Percentiles rank a stretch among this genome's conserved stretches.
These are phyloP conservation scores for Dioctria linearis DNA, from an alignment of 2,888 invertebrate species.

Conservation along the genomic window DNA sequence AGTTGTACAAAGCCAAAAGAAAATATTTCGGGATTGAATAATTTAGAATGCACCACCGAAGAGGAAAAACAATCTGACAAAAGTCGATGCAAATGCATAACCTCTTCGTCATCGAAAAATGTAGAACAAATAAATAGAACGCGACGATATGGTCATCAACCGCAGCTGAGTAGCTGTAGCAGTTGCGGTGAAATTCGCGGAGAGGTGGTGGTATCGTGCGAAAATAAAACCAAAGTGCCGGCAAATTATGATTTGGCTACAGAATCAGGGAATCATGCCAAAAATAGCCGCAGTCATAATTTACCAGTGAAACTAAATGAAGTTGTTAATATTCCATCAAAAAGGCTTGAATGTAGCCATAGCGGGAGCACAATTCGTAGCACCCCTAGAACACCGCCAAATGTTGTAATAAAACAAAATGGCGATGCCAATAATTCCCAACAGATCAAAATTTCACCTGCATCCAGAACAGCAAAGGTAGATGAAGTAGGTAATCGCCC, in stretches of 20 bases:
- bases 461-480: not conserved
- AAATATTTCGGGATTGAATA: slow-evolving; percentile 31
- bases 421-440: not conserved
- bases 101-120: slow-evolving; percentile 23
- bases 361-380: not conserved
- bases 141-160: slow-evolving; percentile 53
- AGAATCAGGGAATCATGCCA: slow-evolving; percentile 3
- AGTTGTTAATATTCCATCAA: slow-evolving; percentile 41
- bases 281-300: slow-evolving; percentile 52
- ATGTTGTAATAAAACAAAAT: slow-evolving; percentile 16
- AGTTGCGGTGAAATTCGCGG: slow-evolving; percentile 44
- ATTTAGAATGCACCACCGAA: slow-evolving; percentile 15
- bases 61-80: slow-evolving; percentile 2
- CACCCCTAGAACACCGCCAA: not conserved
- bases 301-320: slow-evolving; percentile 43
- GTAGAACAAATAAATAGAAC: slow-evolving; percentile 49
- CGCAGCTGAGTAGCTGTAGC: slow-evolving; percentile 55
- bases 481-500: not conserved
- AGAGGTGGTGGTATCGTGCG: slow-evolving; percentile 17
- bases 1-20: slow-evolving; percentile 2
- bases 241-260: slow-evolving; percentile 48
- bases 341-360: not conserved
- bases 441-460: slow-evolving; percentile 8
- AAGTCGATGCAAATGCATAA: slow-evolving; percentile 4
- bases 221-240: slow-evolving; percentile 55